Evolutionary conservation across 2,113 vertebrate genomes (phyloP).

Genomic region (Tautogolabrus adspersus): DNA sequence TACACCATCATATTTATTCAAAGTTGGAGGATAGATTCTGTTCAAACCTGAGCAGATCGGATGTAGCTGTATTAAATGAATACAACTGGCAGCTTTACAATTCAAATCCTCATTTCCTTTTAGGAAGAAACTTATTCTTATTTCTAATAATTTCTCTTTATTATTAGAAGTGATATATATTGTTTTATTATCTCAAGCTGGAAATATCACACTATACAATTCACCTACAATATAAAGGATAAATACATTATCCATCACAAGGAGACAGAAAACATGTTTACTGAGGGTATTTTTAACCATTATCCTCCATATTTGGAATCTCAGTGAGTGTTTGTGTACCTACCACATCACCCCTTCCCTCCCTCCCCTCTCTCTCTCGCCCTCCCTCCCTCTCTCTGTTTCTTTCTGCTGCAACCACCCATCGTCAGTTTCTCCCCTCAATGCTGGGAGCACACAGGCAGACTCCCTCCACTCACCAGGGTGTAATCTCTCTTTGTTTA

Average conservation of each 20-base stretch:
- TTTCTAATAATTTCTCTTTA: too few relatives aligned
- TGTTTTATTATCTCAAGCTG: background rate
- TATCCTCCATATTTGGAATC: slow-evolving; percentile 42
- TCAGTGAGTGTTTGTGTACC: slow-evolving; percentile 36
- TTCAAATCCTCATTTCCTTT: too few relatives aligned
- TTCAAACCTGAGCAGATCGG: too few relatives aligned
- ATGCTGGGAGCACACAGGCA: slow-evolving; percentile 71
- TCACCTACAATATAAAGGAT: too few relatives aligned
- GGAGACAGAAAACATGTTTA: background rate
- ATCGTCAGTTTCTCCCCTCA: slow-evolving; percentile 64
- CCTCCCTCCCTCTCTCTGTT: slow-evolving; percentile 14
- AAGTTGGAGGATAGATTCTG: too few relatives aligned
- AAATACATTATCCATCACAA: background rate
- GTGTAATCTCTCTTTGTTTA: slow-evolving; percentile 87
- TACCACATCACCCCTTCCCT: background rate
- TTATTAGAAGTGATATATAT: too few relatives aligned
- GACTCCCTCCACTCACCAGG: slow-evolving; percentile 82
- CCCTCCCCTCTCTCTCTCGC: slow-evolving; percentile 1
- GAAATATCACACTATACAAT: too few relatives aligned
- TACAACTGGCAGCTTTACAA: too few relatives aligned
- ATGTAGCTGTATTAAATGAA: too few relatives aligned
- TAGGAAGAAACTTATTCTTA: too few relatives aligned
- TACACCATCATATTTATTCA: too few relatives aligned
- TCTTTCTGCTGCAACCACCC: slow-evolving; percentile 63
- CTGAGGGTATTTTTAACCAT: slow-evolving; percentile 38